These are phyloP conservation scores for Argyrosomus japonicus DNA, from an alignment of 2,113 vertebrate species.

Conservation along the genomic window DNA sequence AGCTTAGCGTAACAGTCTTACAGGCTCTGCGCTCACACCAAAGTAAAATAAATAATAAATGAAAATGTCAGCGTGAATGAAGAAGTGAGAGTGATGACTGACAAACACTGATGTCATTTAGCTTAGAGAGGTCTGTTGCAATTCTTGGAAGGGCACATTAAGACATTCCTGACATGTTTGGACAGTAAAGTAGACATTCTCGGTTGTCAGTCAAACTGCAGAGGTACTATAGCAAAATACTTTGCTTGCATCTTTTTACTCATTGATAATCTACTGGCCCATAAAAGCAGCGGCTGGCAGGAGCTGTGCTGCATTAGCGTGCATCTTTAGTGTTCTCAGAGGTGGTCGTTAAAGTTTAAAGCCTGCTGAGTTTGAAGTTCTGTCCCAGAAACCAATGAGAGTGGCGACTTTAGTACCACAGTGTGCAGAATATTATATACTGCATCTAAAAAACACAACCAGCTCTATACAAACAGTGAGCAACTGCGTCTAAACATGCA, in stretches of 20 bases:
- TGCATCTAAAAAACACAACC: slow-evolving; percentile 11
- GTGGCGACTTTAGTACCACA: slow-evolving; percentile 28
- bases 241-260: slow-evolving; percentile 42
- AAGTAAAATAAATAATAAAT: neutral
- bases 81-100: slow-evolving; percentile 46
- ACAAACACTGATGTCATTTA: slow-evolving; percentile 75
- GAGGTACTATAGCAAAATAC: neutral
- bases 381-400: slow-evolving; percentile 43
- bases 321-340: slow-evolving; percentile 41
- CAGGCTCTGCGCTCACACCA: neutral
- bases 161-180: slow-evolving; percentile 82
- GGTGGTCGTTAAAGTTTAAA: slow-evolving; percentile 67
- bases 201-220: slow-evolving; percentile 45
- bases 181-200: slow-evolving; percentile 21
- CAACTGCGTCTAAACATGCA: neutral
- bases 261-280: slow-evolving; percentile 49
- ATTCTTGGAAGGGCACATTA: slow-evolving; percentile 51
- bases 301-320: slow-evolving; percentile 50
- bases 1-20: neutral
- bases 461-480: neutral
- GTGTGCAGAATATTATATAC: slow-evolving; percentile 45
- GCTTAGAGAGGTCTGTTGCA: slow-evolving; percentile 68
- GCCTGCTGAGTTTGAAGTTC: slow-evolving; percentile 61
- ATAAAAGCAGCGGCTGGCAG: slow-evolving; percentile 51
- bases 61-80: neutral